A percentile compares a stretch with the other conserved stretches of the same genome.
Evolutionary conservation across 2,113 vertebrate genomes (phyloP).

Genomic region (Lates calcarifer): DNA sequence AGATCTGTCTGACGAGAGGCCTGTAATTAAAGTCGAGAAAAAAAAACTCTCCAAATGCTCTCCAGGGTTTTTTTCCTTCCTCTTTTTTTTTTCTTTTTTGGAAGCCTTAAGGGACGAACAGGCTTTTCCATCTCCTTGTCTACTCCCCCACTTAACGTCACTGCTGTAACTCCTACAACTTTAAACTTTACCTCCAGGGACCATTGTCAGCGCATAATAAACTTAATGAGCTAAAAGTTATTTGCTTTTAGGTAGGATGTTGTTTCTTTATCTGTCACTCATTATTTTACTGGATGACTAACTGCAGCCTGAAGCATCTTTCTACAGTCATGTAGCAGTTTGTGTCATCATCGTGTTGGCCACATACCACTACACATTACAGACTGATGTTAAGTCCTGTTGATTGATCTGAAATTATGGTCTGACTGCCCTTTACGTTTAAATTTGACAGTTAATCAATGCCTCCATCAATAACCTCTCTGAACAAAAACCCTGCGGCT

Average conservation of each 20-base stretch:
- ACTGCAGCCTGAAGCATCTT: background rate
- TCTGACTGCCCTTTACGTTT: slow-evolving; percentile 56
- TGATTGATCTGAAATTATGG: slow-evolving; percentile 72
- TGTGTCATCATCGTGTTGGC: slow-evolving; percentile 5
- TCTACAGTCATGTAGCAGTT: slow-evolving; percentile 3
- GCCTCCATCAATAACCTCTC: slow-evolving; percentile 54
- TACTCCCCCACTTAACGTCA: slow-evolving; percentile 6
- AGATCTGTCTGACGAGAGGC: slow-evolving; percentile 81
- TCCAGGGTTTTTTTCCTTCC: slow-evolving; percentile 55
- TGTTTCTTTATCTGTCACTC: background rate
- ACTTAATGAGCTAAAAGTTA: background rate
- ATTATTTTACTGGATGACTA: background rate
- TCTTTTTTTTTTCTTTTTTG: slow-evolving; percentile 29
- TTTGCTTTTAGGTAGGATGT: slow-evolving; percentile 8
- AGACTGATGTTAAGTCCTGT: slow-evolving; percentile 44
- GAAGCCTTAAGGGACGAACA: slow-evolving; percentile 49
- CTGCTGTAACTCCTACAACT: slow-evolving; percentile 9
- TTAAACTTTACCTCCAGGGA: slow-evolving; percentile 34
- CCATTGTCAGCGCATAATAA: background rate
- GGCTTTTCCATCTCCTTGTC: slow-evolving; percentile 46
- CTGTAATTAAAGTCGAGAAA: slow-evolving; percentile 84
- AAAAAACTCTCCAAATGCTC: slow-evolving; percentile 66
- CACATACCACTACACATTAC: slow-evolving; percentile 41
- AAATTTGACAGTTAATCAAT: slow-evolving; percentile 77
- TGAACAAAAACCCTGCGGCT: slow-evolving; percentile 46